phyloP scores from a whole-genome alignment of 35 echinoderm and acorn worm genomes.

The Heliocidaris erythrogramma region DNA sequence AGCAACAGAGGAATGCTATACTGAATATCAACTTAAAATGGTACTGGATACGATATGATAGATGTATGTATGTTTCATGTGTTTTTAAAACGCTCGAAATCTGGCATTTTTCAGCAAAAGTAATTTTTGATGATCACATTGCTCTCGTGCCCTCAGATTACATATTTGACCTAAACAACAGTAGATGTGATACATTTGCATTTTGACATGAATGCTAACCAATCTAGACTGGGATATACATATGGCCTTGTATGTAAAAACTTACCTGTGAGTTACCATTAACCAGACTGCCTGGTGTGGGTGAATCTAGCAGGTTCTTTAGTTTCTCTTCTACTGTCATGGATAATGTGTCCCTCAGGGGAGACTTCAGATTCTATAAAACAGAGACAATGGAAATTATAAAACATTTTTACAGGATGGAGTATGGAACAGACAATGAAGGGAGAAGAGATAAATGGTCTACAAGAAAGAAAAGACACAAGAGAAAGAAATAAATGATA shows the following conservation, averaged over 20 bases:
- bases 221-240: background rate
- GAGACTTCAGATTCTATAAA: slow-evolving; percentile 52
- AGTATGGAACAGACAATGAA: background rate
- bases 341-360: slow-evolving; percentile 60
- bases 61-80: too few relatives aligned
- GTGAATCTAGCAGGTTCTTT: slow-evolving; percentile 87
- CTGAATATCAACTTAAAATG: background rate
- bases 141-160: too few relatives aligned
- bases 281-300: slow-evolving; percentile 75
- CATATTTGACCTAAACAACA: too few relatives aligned
- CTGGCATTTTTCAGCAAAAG: too few relatives aligned
- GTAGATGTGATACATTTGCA: background rate
- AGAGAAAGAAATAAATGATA: too few relatives aligned
- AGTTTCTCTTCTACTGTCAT: slow-evolving; percentile 89
- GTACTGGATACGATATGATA: too few relatives aligned
- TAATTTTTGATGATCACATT: too few relatives aligned
- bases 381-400: background rate
- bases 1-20: background rate
- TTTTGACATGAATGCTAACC: background rate
- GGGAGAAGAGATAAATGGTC: too few relatives aligned
- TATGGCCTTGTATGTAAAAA: background rate
- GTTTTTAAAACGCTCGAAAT: background rate
- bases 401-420: background rate
- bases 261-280: slow-evolving; percentile 29
- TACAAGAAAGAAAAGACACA: too few relatives aligned